Percentiles rank a stretch among this genome's conserved stretches.
Evolutionary conservation across 2,113 vertebrate genomes (phyloP).

Genomic region (Pterophyllum scalare): DNA sequence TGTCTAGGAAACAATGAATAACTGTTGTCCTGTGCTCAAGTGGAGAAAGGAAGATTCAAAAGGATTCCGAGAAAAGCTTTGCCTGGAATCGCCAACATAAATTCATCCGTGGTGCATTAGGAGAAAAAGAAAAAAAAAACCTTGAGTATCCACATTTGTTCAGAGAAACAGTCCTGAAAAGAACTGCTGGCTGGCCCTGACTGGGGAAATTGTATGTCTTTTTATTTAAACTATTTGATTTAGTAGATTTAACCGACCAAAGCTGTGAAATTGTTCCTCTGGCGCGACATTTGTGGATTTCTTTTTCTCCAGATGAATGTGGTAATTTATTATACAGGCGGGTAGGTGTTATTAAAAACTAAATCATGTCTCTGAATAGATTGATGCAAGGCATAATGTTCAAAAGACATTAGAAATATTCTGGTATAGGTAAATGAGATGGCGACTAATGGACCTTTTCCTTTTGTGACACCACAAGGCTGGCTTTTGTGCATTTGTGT

Average conservation of each 20-base stretch:
- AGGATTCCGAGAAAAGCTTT: conserved; percentile 46
- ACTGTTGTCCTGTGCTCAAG: conserved; percentile 1
- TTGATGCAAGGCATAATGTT: neutral
- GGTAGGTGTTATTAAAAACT: neutral
- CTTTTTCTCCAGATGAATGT: neutral
- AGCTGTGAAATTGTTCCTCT: neutral
- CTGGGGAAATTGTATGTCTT: neutral
- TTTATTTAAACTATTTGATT: neutral
- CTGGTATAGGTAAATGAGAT: neutral
- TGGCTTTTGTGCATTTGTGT: neutral
- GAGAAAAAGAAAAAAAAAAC: conserved; percentile 16
- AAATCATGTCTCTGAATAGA: neutral
- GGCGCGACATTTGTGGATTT: neutral
- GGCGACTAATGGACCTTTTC: neutral
- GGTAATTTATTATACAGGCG: neutral
- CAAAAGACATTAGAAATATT: neutral
- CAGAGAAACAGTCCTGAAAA: conserved; percentile 1
- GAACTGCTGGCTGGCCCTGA: neutral
- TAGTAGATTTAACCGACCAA: neutral
- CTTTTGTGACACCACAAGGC: neutral
- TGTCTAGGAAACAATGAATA: conserved; percentile 21
- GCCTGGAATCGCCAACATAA: conserved; percentile 33
- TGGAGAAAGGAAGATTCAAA: neutral
- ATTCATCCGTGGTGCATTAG: conserved; percentile 14
- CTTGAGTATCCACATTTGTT: conserved; percentile 20